Base-by-base conservation (phyloP, 2,113 vertebrate species). In the Hyla sarda region DNA sequence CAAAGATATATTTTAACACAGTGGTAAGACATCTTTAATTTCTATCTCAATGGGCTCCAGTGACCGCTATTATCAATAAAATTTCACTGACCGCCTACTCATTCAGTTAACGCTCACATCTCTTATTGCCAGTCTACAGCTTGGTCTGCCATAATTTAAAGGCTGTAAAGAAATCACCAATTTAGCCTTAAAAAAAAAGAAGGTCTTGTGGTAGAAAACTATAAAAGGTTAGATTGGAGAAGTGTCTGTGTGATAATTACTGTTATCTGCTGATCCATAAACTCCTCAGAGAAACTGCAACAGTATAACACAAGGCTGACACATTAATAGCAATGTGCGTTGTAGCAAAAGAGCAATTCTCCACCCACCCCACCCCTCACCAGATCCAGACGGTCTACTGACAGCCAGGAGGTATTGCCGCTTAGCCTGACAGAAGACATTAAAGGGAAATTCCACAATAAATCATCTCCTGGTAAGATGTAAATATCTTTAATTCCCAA, bases 241-340 rank as follows among this genome's bases (percentile, higher is more conserved):
- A 89, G 88, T 91, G 88, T 84, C 91, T 89, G 79, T 85, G 87
- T 88, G 91, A 92, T 93, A 93, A 93, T 93, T 93, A 92, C 92
- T 92, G 89, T 92, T 93, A 94, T 94, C 92, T 93, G 92, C 92
- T 92, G 92, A 93, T 93, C 92, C 91, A 93, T 92, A 92, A 94
- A 93, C 89, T 92, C 88, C 90, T 89, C 88, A 88, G 90, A 90
- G 89, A 92, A 93, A 93, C 91, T 90, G 91, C 92, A 92, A 90
- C 89, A 89, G 92, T 91, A 92, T 92, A 85, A 75, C 74, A 80
- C 34, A 91, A 89, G 90, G 82, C 91, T 93, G 92, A 92, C 92
- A 92, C 90, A 90, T 92, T 93, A 93, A 93, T 93, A 90, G 91
- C 89, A 88, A 73, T 87, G 88, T 86, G 60, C 87, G 86, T 85